These are phyloP conservation scores for Caranx melampygus DNA, from an alignment of 2,113 vertebrate species.

Conservation along the genomic window DNA sequence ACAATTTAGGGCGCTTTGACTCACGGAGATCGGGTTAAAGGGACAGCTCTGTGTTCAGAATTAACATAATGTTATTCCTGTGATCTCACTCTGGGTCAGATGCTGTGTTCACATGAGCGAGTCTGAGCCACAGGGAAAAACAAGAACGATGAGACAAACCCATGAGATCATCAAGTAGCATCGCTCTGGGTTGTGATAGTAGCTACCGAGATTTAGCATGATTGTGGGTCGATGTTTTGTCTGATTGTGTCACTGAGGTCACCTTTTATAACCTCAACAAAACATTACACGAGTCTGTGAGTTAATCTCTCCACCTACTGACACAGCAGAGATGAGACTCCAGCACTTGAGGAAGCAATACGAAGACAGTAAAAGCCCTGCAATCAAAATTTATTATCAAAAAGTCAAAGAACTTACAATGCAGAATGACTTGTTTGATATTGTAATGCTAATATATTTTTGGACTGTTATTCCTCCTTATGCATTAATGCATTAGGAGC, in stretches of 20 bases:
- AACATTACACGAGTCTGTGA: slow-evolving; percentile 2
- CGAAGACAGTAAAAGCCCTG: background rate
- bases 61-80: slow-evolving; percentile 47
- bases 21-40: slow-evolving; percentile 38
- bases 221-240: slow-evolving; percentile 23
- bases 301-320: background rate
- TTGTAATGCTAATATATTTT: background rate
- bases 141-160: slow-evolving; percentile 46
- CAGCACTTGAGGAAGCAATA: background rate
- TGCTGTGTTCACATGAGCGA: slow-evolving; percentile 38
- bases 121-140: slow-evolving; percentile 46
- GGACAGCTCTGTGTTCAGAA: slow-evolving; percentile 24
- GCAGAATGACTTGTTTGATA: background rate
- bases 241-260: slow-evolving; percentile 13
- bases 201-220: slow-evolving; percentile 38
- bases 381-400: background rate
- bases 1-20: background rate
- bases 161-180: slow-evolving; percentile 50
- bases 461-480: background rate
- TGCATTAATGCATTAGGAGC: background rate
- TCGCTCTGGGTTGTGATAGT: slow-evolving; percentile 31
- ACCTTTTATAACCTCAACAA: slow-evolving; percentile 31
- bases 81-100: slow-evolving; percentile 49
- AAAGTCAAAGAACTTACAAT: background rate
- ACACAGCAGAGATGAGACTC: background rate